These are phyloP conservation scores for Drosophila rhopaloa DNA, from an alignment of 1,140 invertebrate genomes.

Conservation along the genomic window DNA sequence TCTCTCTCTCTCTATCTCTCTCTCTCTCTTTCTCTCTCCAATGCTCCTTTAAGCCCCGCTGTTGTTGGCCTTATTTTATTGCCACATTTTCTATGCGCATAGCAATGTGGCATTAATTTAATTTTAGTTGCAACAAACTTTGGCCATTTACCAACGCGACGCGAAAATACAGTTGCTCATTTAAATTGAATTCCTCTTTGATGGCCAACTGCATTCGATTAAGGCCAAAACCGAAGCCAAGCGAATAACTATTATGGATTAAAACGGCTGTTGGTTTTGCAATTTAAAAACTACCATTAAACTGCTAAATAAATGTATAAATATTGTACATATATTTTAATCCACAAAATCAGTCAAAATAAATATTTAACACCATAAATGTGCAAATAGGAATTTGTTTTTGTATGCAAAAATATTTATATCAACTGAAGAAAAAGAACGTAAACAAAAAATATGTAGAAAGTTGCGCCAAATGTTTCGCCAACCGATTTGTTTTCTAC, in stretches of 20 bases:
- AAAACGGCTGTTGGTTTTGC: constrained; percentile 8
- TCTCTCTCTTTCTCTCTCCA: no score
- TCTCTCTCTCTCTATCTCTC: neutral
- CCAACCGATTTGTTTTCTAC: no score
- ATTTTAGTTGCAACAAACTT: constrained; percentile 52
- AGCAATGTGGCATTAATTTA: constrained; percentile 58
- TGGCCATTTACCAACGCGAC: constrained; percentile 6
- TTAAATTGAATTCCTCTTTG: constrained; percentile 16
- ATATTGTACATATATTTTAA: neutral
- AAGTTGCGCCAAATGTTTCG: neutral
- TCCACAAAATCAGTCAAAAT: neutral
- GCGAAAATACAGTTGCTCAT: constrained; percentile 15
- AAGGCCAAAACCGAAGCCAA: neutral
- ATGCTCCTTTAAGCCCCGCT: constrained; percentile 3
- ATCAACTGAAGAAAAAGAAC: no score
- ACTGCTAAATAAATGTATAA: neutral
- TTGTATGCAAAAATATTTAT: neutral
- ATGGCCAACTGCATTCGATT: constrained; percentile 21
- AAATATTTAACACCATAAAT: constrained; percentile 5
- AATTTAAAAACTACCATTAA: neutral
- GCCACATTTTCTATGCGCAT: constrained; percentile 50
- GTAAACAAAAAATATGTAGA: neutral
- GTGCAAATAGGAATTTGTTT: neutral
- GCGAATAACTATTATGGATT: constrained; percentile 1
- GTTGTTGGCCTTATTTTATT: constrained; percentile 23